Evolutionary conservation across 2,113 vertebrate species (phyloP).

Genomic region (Carettochelys insculpta): DNA sequence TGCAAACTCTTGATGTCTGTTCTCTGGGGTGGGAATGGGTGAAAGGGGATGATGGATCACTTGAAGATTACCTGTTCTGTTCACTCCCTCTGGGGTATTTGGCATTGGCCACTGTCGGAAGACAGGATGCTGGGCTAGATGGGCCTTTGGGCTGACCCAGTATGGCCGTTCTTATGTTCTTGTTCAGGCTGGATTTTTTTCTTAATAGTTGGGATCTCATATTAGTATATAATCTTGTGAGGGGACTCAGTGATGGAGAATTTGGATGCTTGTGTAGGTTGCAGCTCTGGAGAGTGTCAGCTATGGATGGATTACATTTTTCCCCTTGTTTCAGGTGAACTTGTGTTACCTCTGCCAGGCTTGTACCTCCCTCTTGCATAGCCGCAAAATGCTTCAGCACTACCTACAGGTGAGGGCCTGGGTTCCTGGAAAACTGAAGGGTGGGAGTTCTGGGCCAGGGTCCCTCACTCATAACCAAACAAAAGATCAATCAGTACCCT

Average conservation of each 20-base stretch:
- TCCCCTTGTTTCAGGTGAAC: slow-evolving; percentile 83
- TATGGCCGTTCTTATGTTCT: too few relatives aligned
- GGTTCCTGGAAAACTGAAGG: background rate
- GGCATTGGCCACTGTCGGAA: too few relatives aligned
- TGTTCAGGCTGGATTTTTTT: slow-evolving; percentile 13
- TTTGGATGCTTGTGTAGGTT: background rate
- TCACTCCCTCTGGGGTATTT: too few relatives aligned
- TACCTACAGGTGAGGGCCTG: slow-evolving; percentile 88
- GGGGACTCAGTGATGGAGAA: background rate
- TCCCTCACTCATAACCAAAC: background rate
- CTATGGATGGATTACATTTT: background rate
- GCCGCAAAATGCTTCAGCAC: slow-evolving; percentile 98
- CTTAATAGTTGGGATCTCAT: background rate
- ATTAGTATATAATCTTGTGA: background rate
- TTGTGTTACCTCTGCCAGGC: slow-evolving; percentile 96
- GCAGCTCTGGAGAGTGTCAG: background rate
- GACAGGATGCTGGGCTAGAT: too few relatives aligned
- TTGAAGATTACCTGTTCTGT: too few relatives aligned
- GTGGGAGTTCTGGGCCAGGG: background rate
- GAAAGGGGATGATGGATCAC: too few relatives aligned
- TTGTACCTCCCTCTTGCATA: slow-evolving; percentile 95
- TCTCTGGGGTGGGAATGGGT: background rate
- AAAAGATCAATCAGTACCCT: background rate
- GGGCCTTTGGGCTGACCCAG: too few relatives aligned
- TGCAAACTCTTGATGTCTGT: background rate